Conservation (phyloP, 2,113 vertebrate species). For the Pampusana beccarii region DNA sequence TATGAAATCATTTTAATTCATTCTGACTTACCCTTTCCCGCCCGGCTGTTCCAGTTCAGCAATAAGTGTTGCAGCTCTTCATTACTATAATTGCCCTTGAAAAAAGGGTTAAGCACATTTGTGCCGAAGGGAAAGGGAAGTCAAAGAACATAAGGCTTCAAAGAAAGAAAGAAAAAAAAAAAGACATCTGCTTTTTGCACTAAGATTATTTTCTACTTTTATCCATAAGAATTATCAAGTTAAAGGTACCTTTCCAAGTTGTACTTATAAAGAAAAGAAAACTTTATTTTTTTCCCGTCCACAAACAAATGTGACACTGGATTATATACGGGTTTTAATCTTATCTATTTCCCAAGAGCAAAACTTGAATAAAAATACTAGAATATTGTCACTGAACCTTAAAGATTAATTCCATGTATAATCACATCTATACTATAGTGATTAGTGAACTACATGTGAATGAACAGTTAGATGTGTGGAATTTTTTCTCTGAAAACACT, state of each 20-base stretch:
- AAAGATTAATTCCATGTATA: background rate
- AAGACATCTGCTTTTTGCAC: background rate
- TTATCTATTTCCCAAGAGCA: background rate
- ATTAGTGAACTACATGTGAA: background rate
- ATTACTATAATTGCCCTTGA: slow-evolving; percentile 40
- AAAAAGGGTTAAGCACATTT: slow-evolving; percentile 34
- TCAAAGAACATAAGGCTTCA: background rate
- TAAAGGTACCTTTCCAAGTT: background rate
- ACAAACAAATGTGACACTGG: background rate
- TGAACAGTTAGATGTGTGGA: background rate
- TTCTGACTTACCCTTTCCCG: slow-evolving; percentile 12
- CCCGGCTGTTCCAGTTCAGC: background rate
- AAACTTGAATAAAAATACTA: background rate
- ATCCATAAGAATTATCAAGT: background rate
- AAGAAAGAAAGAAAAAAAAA: background rate
- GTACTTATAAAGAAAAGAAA: background rate
- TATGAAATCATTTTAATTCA: slow-evolving; percentile 61
- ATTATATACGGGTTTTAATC: background rate
- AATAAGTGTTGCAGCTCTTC: background rate
- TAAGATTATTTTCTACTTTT: background rate
- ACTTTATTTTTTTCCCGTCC: rapidly evolving
- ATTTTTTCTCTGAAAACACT: background rate
- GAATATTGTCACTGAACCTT: background rate
- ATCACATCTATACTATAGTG: background rate
- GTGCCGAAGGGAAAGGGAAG: background rate